These are phyloP conservation scores for Bambusicola thoracicus DNA, from an alignment of 2,113 vertebrate genomes.

Conservation along the genomic window DNA sequence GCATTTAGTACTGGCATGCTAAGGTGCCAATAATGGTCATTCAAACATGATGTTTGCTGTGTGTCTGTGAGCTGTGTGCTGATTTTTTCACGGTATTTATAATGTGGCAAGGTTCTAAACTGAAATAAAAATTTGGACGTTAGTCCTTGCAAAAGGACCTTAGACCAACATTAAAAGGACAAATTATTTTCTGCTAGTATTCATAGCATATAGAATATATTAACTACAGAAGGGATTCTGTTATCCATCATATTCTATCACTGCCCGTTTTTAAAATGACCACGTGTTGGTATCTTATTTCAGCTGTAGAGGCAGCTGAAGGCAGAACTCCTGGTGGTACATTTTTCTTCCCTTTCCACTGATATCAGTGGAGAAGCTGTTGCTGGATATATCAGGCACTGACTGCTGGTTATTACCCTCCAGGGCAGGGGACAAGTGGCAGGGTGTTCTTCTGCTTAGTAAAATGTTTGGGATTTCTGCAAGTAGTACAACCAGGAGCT, in stretches of 20 bases:
- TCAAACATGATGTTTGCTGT: neutral
- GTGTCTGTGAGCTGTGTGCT: rapidly evolving
- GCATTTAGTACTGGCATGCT: neutral
- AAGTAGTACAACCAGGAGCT: neutral
- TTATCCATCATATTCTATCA: neutral
- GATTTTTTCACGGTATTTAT: neutral
- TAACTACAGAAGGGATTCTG: neutral
- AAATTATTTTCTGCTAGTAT: neutral
- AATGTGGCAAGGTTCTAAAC: neutral
- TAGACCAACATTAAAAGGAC: neutral
- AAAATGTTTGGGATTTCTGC: neutral
- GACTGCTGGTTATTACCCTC: neutral
- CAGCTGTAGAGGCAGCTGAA: neutral
- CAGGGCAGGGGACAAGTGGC: neutral
- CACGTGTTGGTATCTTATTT: rapidly evolving
- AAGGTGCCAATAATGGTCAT: neutral
- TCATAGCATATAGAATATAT: neutral
- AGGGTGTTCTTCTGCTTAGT: neutral
- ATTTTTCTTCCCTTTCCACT: neutral
- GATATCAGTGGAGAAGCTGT: neutral
- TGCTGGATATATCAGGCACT: neutral
- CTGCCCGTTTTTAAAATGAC: neutral
- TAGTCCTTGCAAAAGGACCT: neutral
- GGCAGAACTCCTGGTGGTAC: neutral
- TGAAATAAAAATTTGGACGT: neutral